Evolutionary conservation across 2,113 vertebrate genomes (phyloP).

Genomic region (Chionis minor): DNA sequence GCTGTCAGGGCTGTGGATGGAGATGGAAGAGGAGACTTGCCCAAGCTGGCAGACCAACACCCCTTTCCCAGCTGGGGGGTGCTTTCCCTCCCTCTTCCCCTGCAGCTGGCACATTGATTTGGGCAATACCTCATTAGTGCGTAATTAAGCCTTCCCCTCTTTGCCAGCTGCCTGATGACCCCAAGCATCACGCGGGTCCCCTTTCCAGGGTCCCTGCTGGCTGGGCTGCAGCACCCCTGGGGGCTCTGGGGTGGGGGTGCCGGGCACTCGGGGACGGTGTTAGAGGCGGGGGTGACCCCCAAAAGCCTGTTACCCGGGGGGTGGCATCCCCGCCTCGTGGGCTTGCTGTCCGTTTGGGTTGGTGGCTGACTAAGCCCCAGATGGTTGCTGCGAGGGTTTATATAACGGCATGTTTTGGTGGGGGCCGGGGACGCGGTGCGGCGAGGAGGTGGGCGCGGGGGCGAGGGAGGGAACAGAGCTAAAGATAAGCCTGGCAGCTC

Average conservation of each 20-base stretch:
- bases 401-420: constrained; percentile 37
- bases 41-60: neutral
- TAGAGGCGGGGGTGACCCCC: neutral
- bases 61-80: neutral
- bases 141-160: neutral
- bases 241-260: accelerated
- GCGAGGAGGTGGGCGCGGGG: constrained; percentile 57
- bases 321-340: neutral
- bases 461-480: constrained; percentile 64
- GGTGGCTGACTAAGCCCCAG: constrained; percentile 58
- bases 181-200: neutral
- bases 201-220: neutral
- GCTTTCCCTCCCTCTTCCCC: neutral
- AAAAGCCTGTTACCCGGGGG: neutral
- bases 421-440: constrained; percentile 56
- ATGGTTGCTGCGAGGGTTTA: constrained; percentile 27
- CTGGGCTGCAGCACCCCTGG: neutral
- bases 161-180: neutral
- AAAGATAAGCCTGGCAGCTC: constrained; percentile 65
- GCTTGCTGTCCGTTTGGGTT: constrained; percentile 23
- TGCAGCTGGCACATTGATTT: neutral
- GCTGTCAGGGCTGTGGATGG: neutral
- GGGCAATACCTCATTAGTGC: neutral
- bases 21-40: neutral
- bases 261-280: accelerated